Evolutionary conservation across 2,888 invertebrate genomes (phyloP), one percentile per base, ranked within the genome.

Genomic region (Escarpia spicata): DNA sequence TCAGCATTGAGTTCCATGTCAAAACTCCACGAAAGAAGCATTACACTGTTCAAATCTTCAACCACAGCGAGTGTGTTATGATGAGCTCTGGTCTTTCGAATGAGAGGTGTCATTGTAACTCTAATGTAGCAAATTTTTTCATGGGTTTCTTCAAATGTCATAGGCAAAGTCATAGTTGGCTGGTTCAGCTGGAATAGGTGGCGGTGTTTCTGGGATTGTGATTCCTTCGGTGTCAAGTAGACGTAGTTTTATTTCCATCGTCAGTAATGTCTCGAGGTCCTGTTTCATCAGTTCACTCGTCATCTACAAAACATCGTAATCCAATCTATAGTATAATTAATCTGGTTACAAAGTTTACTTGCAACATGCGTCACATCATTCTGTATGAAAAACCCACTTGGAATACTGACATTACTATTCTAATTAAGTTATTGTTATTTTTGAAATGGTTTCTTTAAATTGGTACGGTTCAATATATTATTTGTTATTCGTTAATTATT

Each of bases 201-300:
- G 99, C 26, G 99, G 98, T 95, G 98, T 98, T 95, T 98, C 98
- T 0, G 99, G 99, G 95, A 99, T 99, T 94, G 98, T 98, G 92
- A 99, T 98, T 9, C 99, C 99, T 97, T 99, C 99, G 0, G 99
- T 98, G 96, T 99, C 99, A 93, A 99, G 97, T 93, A 99, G 97
- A 93, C 99, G 97, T 91, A 99, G 97, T 96, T 99, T 99, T 92
- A 99, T 98, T 96, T 99, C 99, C 98, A 99, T 99, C 15, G 98
- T 98, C 19, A 99, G 97, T 93, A 99, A 97, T 75, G 98, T 98
- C 95, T 99, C 98, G 95, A 99, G 97, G 97, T 99, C 99, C 96
- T 98, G 98, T 94, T 98, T 98, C 94, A 98, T 98, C 95, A 98
- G 98, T 96, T 98, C 98, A 96, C 99, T 99, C 0, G 97, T 97